Base-by-base conservation (phyloP, 2,113 vertebrate species). In the Myrmophylax atrothorax region DNA sequence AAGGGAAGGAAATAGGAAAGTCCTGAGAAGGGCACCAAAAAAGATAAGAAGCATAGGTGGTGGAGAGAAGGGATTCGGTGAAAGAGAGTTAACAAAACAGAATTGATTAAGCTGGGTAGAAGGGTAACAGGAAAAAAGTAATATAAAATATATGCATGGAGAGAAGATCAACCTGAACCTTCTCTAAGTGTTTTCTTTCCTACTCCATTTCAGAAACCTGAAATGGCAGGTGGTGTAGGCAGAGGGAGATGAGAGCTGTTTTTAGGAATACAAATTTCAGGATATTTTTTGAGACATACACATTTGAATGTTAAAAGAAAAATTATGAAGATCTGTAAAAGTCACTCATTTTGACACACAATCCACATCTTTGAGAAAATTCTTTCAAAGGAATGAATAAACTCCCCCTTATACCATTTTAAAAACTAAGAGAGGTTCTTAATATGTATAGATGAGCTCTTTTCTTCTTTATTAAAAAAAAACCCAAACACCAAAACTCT, bases 241-340 rank as follows among this genome's bases (percentile, higher is more conserved):
- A 94, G 63, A 47, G 44, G 49, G 29, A 74, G 29, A 79, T 47
- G 75, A 82, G n/a, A 59, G 37, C 33, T 92, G 55, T 40, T 58
- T 91, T 89, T 89, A 42, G 68, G 58, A 58, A 87, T 67, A 72
- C 12, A 89, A 77, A 68, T 90, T 78, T 72, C 1, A 4, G 37
- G 69, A 6, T 83, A 53, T 92, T 95, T 95, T 93, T 62, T 92
- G 40, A 86, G 58, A 58, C 20, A 14, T 23, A 77, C 50, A 50
- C 23, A 47, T 89, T 84, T 78, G 55, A 93, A 93, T 89, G 59
- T 72, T 89, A 81, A 83, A 94, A 86, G 83, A 66, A 93, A 94
- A 89, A 92, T n/a, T 68, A 74, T 14, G 25, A 53, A 66, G n/a
- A 92, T 90, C 29, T 75, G 24, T 84, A 87, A 46, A 87, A 95